Evolutionary conservation across 2,888 invertebrate genomes (phyloP).

Genomic region (Blomia tropicalis): DNA sequence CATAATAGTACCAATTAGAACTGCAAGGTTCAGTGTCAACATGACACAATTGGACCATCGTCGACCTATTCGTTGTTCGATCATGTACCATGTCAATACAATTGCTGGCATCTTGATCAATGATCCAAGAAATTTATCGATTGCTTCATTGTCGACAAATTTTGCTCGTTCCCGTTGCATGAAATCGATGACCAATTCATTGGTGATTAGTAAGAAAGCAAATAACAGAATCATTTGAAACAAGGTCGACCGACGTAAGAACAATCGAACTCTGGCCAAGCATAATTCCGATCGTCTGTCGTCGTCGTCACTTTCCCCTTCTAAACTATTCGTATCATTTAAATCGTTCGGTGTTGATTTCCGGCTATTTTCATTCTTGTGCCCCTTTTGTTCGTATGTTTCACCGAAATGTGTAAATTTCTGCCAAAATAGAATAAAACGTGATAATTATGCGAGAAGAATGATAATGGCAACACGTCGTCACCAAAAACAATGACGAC

Average conservation of each 20-base stretch:
- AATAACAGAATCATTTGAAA: conserved; percentile 19
- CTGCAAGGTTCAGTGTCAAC: background rate
- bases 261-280: background rate
- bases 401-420: conserved; percentile 8
- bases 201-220: background rate
- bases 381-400: background rate
- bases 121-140: conserved; percentile 16
- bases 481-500: background rate
- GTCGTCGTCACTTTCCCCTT: background rate
- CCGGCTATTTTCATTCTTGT: no score
- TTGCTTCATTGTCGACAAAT: conserved; percentile 1
- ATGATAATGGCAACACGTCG: no score
- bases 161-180: background rate
- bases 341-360: no score
- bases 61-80: conserved; percentile 16
- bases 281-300: background rate
- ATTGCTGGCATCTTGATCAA: conserved; percentile 16
- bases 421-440: background rate
- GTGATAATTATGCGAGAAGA: no score
- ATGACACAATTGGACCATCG: conserved; percentile 18
- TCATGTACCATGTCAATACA: conserved; percentile 18
- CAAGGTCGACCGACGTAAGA: conserved; percentile 17
- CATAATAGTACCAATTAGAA: background rate
- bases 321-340: no score
- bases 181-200: conserved; percentile 13